phyloP scores from a whole-genome alignment of 2,888 invertebrate species.

The Xylota segnis region DNA sequence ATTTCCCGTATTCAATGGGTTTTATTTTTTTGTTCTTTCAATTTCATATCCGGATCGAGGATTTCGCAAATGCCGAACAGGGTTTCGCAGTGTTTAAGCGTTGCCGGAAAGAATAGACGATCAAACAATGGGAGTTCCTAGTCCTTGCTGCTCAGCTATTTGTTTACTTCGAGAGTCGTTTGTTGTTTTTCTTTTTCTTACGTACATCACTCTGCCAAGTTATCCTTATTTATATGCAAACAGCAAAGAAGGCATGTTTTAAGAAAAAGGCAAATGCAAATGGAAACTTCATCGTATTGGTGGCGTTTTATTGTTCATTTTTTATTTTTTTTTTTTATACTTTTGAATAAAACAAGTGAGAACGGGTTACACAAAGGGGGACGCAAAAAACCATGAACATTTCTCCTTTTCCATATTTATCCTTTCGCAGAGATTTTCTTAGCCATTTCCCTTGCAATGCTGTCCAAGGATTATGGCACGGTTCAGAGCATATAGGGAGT shows the following conservation, averaged over 20 bases:
- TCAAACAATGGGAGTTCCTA: slow-evolving; percentile 54
- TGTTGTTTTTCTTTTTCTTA: slow-evolving; percentile 32
- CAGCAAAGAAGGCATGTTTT: slow-evolving; percentile 30
- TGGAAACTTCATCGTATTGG: slow-evolving; percentile 51
- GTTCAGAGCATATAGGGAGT: slow-evolving; percentile 1
- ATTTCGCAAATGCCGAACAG: slow-evolving; percentile 49
- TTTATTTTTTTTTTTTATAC: slow-evolving; percentile 7
- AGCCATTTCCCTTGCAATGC: slow-evolving; percentile 14
- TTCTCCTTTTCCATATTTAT: slow-evolving; percentile 25
- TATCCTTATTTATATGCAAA: slow-evolving; percentile 65
- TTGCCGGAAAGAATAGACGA: slow-evolving; percentile 49
- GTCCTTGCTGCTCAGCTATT: slow-evolving; percentile 29
- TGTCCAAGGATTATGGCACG: slow-evolving; percentile 38
- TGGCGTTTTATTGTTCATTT: slow-evolving; percentile 49
- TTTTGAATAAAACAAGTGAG: slow-evolving; percentile 46
- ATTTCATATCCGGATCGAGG: slow-evolving; percentile 57
- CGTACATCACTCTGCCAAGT: slow-evolving; percentile 33
- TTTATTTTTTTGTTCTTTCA: slow-evolving; percentile 52
- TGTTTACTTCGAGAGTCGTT: slow-evolving; percentile 47
- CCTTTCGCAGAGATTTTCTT: slow-evolving; percentile 36
- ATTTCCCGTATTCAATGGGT: slow-evolving; percentile 55
- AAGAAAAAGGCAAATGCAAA: slow-evolving; percentile 49
- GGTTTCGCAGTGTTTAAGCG: slow-evolving; percentile 32
- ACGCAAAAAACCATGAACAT: slow-evolving; percentile 6
- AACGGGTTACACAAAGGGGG: slow-evolving; percentile 11